Evolutionary conservation across 2,797 vertebrate species (phyloP).

Genomic region (Phataginus tricuspis): DNA sequence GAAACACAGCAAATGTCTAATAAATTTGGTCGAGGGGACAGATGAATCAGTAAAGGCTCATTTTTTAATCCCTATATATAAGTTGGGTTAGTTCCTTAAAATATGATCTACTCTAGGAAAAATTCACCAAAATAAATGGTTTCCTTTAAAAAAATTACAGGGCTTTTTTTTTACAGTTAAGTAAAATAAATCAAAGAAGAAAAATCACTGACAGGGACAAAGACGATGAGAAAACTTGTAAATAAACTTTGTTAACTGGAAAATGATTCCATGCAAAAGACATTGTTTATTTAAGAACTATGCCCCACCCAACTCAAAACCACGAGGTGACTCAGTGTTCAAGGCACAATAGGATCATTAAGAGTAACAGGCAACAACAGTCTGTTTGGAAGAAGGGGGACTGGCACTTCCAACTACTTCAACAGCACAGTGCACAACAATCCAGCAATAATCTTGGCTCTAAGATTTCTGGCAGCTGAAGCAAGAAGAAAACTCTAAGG

Average conservation of each 20-base stretch:
- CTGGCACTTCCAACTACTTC: neutral
- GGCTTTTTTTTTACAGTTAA: neutral
- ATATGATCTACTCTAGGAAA: neutral
- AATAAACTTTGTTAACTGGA: slow-evolving; percentile 14
- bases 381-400: neutral
- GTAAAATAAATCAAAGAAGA: slow-evolving; percentile 11
- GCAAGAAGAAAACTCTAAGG: neutral
- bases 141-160: neutral
- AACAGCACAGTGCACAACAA: rapidly evolving
- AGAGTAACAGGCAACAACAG: neutral
- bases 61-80: neutral
- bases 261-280: neutral
- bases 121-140: neutral
- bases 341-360: neutral
- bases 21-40: neutral
- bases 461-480: neutral
- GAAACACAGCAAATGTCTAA: neutral
- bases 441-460: neutral
- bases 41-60: neutral
- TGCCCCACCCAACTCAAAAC: slow-evolving; percentile 6
- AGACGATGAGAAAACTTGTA: neutral
- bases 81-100: neutral
- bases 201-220: neutral
- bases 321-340: neutral
- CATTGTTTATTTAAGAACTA: neutral